Evolutionary conservation across 2,797 vertebrate species (phyloP), one percentile per base, ranked within the genome.

Genomic region (Pogonophryne albipinna): DNA sequence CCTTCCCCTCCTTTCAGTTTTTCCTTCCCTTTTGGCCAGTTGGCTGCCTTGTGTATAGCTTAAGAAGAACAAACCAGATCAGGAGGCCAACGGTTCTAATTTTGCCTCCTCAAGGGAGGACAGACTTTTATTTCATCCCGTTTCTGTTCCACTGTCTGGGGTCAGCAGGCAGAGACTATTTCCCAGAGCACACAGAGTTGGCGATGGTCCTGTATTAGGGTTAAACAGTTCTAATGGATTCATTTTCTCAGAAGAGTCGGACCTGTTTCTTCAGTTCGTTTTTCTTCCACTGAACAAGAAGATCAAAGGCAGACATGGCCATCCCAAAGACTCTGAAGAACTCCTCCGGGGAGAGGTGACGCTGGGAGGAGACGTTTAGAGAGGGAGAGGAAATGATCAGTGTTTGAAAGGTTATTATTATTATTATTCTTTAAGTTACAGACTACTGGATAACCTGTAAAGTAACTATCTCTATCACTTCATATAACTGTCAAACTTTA

Each of bases 261-360:
- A 96, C 96, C 86, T 96, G 97, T 91, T 98, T 99, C 94, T 99
- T 99, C 81, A 99, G 92, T 88, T 99, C 98, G 2, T 99, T 99
- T 88, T 96, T 96, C 92, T 98, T 99, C 98, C 98, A 99, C 90
- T 97, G 95, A 53, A 97, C 97, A 61, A 99, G 95, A 58, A 93
- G 95, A 89, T 99, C 97, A 31, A 99, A 99, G 91, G 97, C 96
- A 0, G 96, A 95, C 74, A 98, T 96, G 84, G 96, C 95, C 97
- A 99, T 98, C 77, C 97, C 94, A 0, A 99, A 99, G 84, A 99
- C 97, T 87, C 95, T 95, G 91, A 94, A 96, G 91, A 98, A 99
- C 87, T 99, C 98, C 67, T 98, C 97, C 72, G 97, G 96, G 61
- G 97, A 99, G 83, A 99, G 94, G 82, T 99, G 98, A 58, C 97